phyloP scores from a whole-genome alignment of 2,888 invertebrate species.

The Mallateleia sp. region DNA sequence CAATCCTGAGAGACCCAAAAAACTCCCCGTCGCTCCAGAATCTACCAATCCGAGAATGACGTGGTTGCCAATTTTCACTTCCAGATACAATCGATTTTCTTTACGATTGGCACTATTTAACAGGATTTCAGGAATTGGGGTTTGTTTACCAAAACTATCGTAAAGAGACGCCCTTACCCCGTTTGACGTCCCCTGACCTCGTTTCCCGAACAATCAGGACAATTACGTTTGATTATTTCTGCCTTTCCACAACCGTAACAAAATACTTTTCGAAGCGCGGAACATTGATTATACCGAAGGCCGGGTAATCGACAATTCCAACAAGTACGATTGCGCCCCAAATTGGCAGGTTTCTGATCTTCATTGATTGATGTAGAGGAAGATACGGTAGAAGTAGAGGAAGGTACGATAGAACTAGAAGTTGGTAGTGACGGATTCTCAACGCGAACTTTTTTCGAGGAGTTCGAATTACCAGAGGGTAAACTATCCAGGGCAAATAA shows the following conservation, averaged over 20 bases:
- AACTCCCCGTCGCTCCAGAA: slow-evolving; percentile 6
- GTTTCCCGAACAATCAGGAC: background rate
- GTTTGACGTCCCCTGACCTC: background rate
- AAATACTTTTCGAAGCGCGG: background rate
- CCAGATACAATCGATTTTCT: no score
- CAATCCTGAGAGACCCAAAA: background rate
- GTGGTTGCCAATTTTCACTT: background rate
- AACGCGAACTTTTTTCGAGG: no score
- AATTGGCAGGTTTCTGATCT: no score
- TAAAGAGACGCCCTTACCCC: background rate
- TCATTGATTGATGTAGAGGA: no score
- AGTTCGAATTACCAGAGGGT: no score
- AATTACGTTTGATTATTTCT: background rate
- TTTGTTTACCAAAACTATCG: no score
- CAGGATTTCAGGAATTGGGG: background rate
- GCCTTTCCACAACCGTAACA: background rate
- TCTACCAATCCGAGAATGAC: background rate
- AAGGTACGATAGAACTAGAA: no score
- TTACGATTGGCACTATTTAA: no score
- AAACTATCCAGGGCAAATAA: no score
- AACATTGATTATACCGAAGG: background rate
- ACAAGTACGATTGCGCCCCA: no score
- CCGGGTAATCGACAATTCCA: background rate
- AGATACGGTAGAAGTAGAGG: background rate
- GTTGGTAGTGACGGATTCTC: no score